phyloP scores from a whole-genome alignment of 2,113 vertebrate species.

The Sialia sialis region DNA sequence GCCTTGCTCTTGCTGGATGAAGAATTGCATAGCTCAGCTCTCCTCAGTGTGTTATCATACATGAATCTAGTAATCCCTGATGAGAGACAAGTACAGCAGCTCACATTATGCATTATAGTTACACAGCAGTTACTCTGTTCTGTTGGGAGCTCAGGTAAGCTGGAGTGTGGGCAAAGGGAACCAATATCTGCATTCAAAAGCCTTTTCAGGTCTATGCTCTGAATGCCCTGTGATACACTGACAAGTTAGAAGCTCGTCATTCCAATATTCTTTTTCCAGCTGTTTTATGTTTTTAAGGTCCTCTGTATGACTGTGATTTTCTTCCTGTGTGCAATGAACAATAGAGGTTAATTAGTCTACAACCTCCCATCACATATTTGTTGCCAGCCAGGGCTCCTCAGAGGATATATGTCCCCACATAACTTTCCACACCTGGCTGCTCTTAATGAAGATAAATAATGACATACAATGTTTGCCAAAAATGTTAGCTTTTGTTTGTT shows the following conservation, averaged over 20 bases:
- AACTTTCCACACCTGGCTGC: neutral
- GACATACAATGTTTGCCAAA: neutral
- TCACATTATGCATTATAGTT: neutral
- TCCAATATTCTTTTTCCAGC: neutral
- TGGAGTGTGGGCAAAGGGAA: neutral
- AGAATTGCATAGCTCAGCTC: neutral
- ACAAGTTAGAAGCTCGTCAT: neutral
- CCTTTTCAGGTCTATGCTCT: neutral
- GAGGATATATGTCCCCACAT: neutral
- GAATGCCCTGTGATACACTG: neutral
- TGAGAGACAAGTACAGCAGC: neutral
- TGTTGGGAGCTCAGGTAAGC: neutral
- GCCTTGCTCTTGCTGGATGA: neutral
- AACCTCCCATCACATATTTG: neutral
- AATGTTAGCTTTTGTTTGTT: neutral
- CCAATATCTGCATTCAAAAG: neutral
- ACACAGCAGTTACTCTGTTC: neutral
- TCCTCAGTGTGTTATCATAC: neutral
- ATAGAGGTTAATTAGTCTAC: neutral
- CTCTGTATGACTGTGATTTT: neutral
- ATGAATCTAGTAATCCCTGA: neutral
- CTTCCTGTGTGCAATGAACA: neutral
- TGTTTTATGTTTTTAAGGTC: neutral
- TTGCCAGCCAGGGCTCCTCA: neutral
- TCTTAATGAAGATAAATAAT: neutral